Conservation (phyloP, 1,140 invertebrate genomes). For the Formica exsecta region DNA sequence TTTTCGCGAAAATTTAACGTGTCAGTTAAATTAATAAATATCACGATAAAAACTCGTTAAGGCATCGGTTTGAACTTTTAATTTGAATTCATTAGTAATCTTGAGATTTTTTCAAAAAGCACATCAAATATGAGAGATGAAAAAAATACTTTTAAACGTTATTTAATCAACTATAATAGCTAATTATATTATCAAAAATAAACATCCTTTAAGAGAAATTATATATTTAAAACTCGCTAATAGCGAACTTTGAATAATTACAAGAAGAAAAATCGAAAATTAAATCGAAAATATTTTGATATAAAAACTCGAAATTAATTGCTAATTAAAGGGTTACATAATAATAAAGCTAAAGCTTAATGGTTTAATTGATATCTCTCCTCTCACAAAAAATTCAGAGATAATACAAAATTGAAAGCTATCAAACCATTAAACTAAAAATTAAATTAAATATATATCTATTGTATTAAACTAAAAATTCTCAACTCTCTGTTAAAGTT, state of each 20-base stretch:
- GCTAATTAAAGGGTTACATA: background rate
- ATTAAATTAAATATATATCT: background rate
- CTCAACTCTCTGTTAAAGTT: background rate
- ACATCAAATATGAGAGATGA: background rate
- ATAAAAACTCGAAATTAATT: background rate
- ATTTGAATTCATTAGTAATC: conserved; percentile 7
- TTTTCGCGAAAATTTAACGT: background rate
- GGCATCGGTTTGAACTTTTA: background rate
- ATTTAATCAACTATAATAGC: too few relatives aligned
- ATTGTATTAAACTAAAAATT: background rate
- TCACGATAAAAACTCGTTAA: background rate
- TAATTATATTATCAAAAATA: background rate
- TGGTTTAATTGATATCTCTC: background rate
- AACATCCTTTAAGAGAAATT: background rate
- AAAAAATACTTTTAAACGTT: background rate
- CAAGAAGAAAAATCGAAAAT: too few relatives aligned
- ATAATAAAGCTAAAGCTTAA: background rate
- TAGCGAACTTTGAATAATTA: too few relatives aligned
- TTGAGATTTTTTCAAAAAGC: conserved; percentile 1
- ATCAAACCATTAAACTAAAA: background rate
- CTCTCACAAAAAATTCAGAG: background rate
- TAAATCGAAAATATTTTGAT: background rate
- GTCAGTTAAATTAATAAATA: background rate
- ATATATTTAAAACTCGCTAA: background rate
- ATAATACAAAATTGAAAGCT: background rate